These are phyloP conservation scores for Gastracanthus pulcherrimus DNA, from an alignment of 2,888 invertebrate species.

Conservation along the genomic window DNA sequence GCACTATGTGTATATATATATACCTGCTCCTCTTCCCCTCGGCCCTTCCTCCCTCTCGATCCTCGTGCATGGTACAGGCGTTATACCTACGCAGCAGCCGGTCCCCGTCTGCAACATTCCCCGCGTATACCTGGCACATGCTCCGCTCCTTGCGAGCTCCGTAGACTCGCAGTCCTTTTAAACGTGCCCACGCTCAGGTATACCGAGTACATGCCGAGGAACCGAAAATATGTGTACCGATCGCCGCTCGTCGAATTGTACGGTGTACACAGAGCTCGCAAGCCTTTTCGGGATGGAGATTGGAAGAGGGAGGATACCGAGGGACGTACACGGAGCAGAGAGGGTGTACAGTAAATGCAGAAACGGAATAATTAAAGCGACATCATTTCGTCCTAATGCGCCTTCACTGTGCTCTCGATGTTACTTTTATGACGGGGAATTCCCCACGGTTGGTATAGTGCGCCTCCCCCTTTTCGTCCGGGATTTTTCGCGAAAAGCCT, in stretches of 20 bases:
- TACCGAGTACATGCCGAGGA: too few species aligned
- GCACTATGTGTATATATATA: neutral
- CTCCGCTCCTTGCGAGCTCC: neutral
- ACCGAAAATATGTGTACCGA: too few species aligned
- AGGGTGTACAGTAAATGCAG: neutral
- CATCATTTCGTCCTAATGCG: neutral
- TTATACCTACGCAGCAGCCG: neutral
- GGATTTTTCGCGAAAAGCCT: slow-evolving; percentile 20
- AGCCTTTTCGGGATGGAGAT: neutral
- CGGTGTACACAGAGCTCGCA: neutral
- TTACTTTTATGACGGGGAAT: slow-evolving; percentile 7
- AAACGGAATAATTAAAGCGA: slow-evolving; percentile 18
- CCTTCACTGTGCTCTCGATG: too few species aligned
- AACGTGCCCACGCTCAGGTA: neutral
- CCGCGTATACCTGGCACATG: neutral
- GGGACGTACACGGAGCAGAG: neutral
- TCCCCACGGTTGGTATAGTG: neutral
- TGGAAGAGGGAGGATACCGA: neutral
- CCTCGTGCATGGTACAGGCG: too few species aligned
- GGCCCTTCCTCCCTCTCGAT: neutral
- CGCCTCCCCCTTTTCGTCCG: neutral
- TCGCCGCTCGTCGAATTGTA: too few species aligned
- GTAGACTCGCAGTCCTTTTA: neutral
- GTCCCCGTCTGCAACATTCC: neutral
- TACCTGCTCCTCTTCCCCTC: neutral